Evolutionary conservation across 2,888 invertebrate genomes (phyloP), one percentile per base, ranked within the genome.

Genomic region (Busseola fusca): DNA sequence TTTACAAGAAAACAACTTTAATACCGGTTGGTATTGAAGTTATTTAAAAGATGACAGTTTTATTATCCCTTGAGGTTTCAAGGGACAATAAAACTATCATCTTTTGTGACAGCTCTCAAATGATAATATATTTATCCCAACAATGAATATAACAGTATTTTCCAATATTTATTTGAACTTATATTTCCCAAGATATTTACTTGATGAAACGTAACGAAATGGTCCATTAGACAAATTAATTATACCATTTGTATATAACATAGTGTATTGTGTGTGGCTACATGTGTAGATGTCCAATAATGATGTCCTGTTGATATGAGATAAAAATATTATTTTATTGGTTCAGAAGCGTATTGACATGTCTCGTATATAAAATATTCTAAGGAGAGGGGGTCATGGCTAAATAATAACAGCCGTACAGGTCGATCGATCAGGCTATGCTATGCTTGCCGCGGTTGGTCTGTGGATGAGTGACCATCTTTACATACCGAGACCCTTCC

Each of bases 141-240:
- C 34, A 12, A 56, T 16, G 37, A 16, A 27, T 1, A n/a, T n/a
- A 9, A 4, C 6, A 52, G 37, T 27, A 34, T 34, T 42, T 25
- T 34, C 12, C 16, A 34, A 34, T n/a, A 42, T 50, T 56, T 50
- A 48, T n/a, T 56, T 10, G 25, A 30, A 16, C 10, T 25, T 25
- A 71, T 60, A 71, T 60, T 57, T 1, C 45, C 18, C 6, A 50
- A 54, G 50, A 56, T 67, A 78, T 80, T 75, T 52, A 27, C 59
- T 73, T 54, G 40, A 72, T 72, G 50, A 56, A 59, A 54, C 27
- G 56, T 64, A 60, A 57, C 27, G 34, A 58, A 60, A 25, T 50
- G 18, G 40, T 58, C 82, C 82, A 80, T 80, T 82, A 80, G 57
- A 68, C 30, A 82, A 74, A 82, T 80, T 82, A 80, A 64, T 74